Conservation (phyloP, 2,113 vertebrate genomes). For the Orientallactaga bullata region DNA sequence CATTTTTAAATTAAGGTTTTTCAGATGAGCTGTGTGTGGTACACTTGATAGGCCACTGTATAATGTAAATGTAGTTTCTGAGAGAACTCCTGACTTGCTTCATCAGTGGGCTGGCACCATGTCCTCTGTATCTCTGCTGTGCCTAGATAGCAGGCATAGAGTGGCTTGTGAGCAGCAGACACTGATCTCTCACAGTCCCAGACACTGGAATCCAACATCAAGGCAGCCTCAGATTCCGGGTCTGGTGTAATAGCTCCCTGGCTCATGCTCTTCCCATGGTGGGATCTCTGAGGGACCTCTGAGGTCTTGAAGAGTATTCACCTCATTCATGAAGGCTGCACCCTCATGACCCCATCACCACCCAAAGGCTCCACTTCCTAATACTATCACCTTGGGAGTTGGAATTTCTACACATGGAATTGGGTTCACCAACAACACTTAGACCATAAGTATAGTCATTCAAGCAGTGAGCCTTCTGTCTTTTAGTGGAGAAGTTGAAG, state of each 20-base stretch:
- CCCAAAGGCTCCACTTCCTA: not conserved
- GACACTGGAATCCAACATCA: not conserved
- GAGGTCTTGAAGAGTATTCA: not conserved
- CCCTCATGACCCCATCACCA: not conserved
- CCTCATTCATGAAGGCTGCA: not conserved
- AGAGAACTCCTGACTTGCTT: no score
- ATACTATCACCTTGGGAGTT: not conserved
- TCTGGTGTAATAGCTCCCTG: not conserved
- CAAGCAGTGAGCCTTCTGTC: fast-evolving
- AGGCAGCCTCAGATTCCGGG: not conserved
- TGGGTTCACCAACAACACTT: no score
- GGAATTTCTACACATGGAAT: not conserved
- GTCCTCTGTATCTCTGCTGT: no score
- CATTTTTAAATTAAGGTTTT: not conserved
- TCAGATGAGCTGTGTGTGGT: fast-evolving
- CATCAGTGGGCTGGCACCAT: not conserved
- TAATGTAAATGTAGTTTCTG: not conserved
- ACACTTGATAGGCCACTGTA: not conserved
- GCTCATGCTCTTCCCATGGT: not conserved
- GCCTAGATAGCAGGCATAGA: not conserved
- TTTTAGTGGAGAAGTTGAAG: not conserved
- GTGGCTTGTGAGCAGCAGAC: not conserved
- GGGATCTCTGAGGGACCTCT: not conserved
- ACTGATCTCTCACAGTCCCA: not conserved
- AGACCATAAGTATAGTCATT: fast-evolving